Conservation (phyloP, 2,888 invertebrate genomes). For the Agonopterix heracliana region DNA sequence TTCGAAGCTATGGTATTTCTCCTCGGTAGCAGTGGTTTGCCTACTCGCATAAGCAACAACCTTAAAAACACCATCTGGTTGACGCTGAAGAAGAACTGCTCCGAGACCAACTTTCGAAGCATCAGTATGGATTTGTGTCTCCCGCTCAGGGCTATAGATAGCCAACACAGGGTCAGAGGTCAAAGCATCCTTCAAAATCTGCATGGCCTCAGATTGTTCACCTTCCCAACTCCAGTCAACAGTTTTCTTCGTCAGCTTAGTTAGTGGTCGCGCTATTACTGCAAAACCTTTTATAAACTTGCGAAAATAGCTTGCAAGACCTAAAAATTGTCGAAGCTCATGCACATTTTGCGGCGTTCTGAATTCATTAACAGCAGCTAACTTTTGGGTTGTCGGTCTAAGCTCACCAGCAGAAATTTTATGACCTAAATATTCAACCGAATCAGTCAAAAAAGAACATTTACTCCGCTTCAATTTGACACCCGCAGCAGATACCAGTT, state of each 20-base stretch:
- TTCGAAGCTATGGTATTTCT: slow-evolving; percentile 19
- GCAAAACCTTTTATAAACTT: slow-evolving; percentile 16
- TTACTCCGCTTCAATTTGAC: slow-evolving; percentile 17
- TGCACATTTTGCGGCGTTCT: slow-evolving; percentile 13
- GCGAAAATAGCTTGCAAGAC: slow-evolving; percentile 18
- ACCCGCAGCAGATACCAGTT: slow-evolving; percentile 1
- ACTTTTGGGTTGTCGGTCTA: slow-evolving; percentile 17
- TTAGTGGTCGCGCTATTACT: slow-evolving; percentile 7
- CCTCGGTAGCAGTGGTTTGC: slow-evolving; percentile 14
- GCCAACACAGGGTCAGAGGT: slow-evolving; percentile 15
- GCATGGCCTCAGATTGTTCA: slow-evolving; percentile 10
- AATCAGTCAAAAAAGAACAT: neutral
- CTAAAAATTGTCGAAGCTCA: slow-evolving; percentile 21
- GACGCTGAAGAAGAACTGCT: slow-evolving; percentile 14
- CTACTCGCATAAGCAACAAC: slow-evolving; percentile 14
- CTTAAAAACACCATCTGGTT: too few relatives aligned
- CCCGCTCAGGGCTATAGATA: slow-evolving; percentile 14
- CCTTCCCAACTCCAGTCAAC: slow-evolving; percentile 7
- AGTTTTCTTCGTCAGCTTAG: slow-evolving; percentile 6
- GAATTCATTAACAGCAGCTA: slow-evolving; percentile 12
- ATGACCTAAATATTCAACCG: neutral
- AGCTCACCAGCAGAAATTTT: slow-evolving; percentile 14
- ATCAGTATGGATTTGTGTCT: slow-evolving; percentile 19
- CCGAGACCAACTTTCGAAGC: slow-evolving; percentile 20
- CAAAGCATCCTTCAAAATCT: slow-evolving; percentile 12